A percentile compares a stretch with the other conserved stretches of the same genome.
These are phyloP conservation scores for Gallinago solitaria DNA, from an alignment of 2,797 vertebrate genomes.

Conservation along the genomic window DNA sequence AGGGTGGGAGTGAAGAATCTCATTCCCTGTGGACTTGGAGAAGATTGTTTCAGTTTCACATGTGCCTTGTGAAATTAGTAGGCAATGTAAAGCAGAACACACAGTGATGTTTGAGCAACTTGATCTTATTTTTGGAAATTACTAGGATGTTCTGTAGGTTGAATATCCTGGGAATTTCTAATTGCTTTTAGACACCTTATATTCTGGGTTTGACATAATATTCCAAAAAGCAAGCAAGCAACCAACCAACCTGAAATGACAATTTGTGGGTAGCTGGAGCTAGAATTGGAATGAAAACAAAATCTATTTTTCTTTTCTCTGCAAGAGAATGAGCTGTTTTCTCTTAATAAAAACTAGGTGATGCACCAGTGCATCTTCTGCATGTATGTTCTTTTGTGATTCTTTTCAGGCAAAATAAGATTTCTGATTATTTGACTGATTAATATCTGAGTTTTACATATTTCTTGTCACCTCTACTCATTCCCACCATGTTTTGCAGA, in stretches of 20 bases:
- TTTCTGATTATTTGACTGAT: neutral
- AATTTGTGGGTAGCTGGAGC: neutral
- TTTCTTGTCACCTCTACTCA: neutral
- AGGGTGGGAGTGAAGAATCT: neutral
- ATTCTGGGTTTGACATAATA: neutral
- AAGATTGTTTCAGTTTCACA: neutral
- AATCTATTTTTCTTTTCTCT: neutral
- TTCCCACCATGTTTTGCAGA: conserved; percentile 54
- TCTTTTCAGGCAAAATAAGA: neutral
- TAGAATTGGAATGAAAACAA: neutral
- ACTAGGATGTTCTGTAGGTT: neutral
- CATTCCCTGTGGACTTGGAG: neutral
- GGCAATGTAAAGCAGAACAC: neutral
- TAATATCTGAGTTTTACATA: neutral
- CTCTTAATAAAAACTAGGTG: neutral
- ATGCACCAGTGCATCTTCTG: neutral
- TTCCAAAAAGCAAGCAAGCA: neutral
- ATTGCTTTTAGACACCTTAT: neutral
- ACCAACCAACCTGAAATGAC: neutral
- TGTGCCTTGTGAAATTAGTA: neutral
- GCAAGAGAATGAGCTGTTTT: neutral
- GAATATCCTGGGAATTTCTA: neutral
- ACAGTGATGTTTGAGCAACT: neutral
- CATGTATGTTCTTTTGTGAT: neutral
- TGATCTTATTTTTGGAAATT: neutral